phyloP scores from a whole-genome alignment of 2,113 vertebrate species.

The Rhagologus leucostigma region DNA sequence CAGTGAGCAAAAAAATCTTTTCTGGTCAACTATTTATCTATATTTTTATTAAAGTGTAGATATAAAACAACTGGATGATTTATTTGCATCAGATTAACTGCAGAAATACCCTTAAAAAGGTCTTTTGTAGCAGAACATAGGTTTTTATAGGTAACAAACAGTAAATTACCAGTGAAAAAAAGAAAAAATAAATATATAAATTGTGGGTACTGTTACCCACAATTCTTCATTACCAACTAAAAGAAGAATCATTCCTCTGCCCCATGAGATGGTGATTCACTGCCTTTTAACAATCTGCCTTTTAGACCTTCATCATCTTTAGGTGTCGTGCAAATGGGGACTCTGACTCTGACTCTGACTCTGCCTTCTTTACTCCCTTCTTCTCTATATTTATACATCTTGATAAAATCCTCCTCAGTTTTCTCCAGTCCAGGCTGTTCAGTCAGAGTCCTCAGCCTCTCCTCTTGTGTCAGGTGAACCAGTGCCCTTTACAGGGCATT shows the following conservation, averaged over 20 bases:
- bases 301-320: background rate
- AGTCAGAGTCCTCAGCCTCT: background rate
- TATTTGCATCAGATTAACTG: background rate
- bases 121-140: background rate
- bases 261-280: background rate
- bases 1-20: background rate
- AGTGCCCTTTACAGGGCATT: background rate
- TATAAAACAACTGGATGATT: background rate
- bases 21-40: background rate
- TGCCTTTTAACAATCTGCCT: background rate
- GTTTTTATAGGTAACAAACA: background rate
- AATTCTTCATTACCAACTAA: background rate
- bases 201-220: background rate
- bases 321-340: background rate
- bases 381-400: background rate
- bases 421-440: background rate
- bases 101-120: background rate
- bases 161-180: background rate
- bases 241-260: background rate
- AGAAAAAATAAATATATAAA: background rate
- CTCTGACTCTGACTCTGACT: too few species aligned
- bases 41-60: background rate
- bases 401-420: background rate
- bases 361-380: background rate
- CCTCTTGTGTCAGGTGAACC: background rate